Evolutionary conservation across 2,888 invertebrate genomes (phyloP).

Genomic region (Phasia obesa): DNA sequence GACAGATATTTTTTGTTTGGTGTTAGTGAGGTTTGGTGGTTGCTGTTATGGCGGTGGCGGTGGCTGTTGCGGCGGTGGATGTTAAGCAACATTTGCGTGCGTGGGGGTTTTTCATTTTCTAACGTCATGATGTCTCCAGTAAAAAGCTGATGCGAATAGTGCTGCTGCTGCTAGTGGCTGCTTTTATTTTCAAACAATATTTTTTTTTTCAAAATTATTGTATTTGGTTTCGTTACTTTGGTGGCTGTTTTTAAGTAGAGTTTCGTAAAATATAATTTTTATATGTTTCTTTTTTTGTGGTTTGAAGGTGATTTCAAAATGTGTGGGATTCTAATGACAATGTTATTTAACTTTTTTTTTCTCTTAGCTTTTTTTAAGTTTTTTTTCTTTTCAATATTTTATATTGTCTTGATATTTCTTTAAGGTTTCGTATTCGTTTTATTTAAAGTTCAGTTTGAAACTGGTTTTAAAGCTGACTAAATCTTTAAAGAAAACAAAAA

Average conservation of each 20-base stretch:
- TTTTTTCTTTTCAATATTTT: constrained; percentile 13
- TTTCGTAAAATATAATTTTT: constrained; percentile 68
- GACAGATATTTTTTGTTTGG: constrained; percentile 13
- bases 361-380: constrained; percentile 3
- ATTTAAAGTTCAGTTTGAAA: constrained; percentile 46
- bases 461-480: constrained; percentile 61
- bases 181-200: constrained; percentile 38
- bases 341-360: constrained; percentile 61
- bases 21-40: neutral
- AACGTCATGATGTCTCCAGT: constrained; percentile 64
- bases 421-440: constrained; percentile 28
- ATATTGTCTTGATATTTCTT: constrained; percentile 38
- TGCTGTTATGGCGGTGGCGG: constrained; percentile 12
- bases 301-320: constrained; percentile 70
- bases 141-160: constrained; percentile 44
- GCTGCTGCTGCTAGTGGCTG: constrained; percentile 31
- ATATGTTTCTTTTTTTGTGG: constrained; percentile 43
- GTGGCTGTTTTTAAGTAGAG: constrained; percentile 53
- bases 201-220: constrained; percentile 24
- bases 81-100: constrained; percentile 66
- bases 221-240: constrained; percentile 57
- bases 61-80: constrained; percentile 33
- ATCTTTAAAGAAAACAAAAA: constrained; percentile 48
- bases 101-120: constrained; percentile 66
- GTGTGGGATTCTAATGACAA: constrained; percentile 71